Evolutionary conservation across 2,797 vertebrate genomes (phyloP), one percentile per base, ranked within the genome.

Genomic region (Labeo calbasu): DNA sequence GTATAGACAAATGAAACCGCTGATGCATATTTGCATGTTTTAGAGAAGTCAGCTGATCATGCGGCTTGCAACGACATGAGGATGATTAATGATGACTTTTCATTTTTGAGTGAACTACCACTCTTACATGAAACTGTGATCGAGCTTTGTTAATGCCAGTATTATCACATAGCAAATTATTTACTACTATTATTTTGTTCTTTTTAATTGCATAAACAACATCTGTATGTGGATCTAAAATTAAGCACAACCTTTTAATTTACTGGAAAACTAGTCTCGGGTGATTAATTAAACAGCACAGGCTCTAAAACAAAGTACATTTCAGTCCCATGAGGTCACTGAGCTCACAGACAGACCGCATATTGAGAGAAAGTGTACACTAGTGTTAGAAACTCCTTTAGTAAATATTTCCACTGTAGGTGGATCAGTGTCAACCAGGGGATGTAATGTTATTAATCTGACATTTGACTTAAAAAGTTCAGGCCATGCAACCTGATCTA

Each of bases 211-310:
- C 40, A 66, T 1, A 55, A 19, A 43, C 0, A 14, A 4, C 51
- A 43, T 46, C 28, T 66, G 13, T 25, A 65, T 65, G 5, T 17
- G 59, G 43, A 75, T 43, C 19, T 53, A 55, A 82, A 76, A 66
- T 40, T 19, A 76, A 55, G 75, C 12, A 9, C 57, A 43, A 19
- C 0, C 28, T 82, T 51, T 25, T 17, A 2, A 63, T 66, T 6
- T 21, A 21, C 11, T 68, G 48, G n/a, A 76, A 68, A 55, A 4
- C 12, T 55, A 3, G 61, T 76, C 81, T 66, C 57, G 0, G 2
- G 81, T 21, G 81, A 66, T 36, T 43, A 66, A 76, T 83, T 76
- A 83, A 68, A 63, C 19, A 25, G 46, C 14, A 40, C 70, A 65
- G n/a, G 59, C n/a, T 66, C 17, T 25, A 15, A n/a, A 28, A 48